Evolutionary conservation across 1,140 invertebrate species (phyloP).

Genomic region (Temnothorax curvispinosus): DNA sequence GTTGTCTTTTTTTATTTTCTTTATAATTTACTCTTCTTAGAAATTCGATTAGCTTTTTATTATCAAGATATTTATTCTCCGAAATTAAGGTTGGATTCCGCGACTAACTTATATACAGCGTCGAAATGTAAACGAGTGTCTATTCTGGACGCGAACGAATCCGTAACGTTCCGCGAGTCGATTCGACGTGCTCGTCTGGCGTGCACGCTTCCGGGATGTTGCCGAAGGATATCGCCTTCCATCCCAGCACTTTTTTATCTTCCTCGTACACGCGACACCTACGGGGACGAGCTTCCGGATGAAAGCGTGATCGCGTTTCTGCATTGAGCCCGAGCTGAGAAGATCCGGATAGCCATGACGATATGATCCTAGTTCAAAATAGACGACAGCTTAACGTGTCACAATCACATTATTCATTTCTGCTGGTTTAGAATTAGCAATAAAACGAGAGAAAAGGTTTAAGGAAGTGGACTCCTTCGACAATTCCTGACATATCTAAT

Average conservation of each 20-base stretch:
- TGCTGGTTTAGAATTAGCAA: neutral
- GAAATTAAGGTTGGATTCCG: conserved; percentile 8
- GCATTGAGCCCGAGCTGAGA: conserved; percentile 31
- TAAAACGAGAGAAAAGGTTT: neutral
- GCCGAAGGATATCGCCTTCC: conserved; percentile 58
- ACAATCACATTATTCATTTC: neutral
- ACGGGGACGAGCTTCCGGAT: conserved; percentile 21
- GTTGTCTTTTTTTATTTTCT: neutral
- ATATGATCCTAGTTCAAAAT: neutral
- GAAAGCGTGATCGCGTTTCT: conserved; percentile 62
- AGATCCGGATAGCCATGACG: neutral
- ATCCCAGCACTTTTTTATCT: conserved; percentile 64
- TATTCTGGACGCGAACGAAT: conserved; percentile 50
- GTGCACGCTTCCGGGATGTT: conserved; percentile 66
- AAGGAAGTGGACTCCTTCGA: neutral
- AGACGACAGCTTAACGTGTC: conserved; percentile 8
- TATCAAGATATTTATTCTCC: neutral
- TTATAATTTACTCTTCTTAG: neutral
- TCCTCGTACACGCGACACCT: conserved; percentile 59
- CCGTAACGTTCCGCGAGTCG: conserved; percentile 46
- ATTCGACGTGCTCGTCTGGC: conserved; percentile 50
- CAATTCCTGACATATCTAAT: neutral
- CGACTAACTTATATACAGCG: neutral
- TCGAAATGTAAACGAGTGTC: conserved; percentile 25
- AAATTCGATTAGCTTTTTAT: neutral